Evolutionary conservation across 1,140 invertebrate genomes (phyloP).

Genomic region (Drosophila pectinifera): DNA sequence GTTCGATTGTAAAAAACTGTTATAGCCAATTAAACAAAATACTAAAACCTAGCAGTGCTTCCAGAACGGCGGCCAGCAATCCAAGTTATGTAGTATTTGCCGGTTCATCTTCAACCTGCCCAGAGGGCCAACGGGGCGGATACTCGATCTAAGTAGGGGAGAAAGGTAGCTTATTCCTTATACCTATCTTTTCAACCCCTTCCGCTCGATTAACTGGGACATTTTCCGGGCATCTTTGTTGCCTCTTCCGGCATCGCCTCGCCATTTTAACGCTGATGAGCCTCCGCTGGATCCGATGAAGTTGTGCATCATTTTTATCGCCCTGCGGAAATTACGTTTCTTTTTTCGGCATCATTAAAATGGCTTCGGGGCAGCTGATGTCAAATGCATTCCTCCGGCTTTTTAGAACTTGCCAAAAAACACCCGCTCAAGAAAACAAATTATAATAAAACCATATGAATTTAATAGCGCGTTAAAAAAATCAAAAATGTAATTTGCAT

Average conservation of each 20-base stretch:
- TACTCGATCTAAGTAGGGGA: conserved; percentile 1
- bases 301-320: conserved; percentile 76
- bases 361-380: conserved; percentile 66
- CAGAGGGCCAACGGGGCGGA: conserved; percentile 50
- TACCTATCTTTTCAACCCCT: conserved; percentile 14
- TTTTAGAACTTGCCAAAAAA: conserved; percentile 54
- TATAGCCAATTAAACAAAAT: conserved; percentile 83
- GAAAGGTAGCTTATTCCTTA: too few relatives aligned
- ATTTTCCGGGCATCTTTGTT: conserved; percentile 56
- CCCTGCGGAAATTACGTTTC: conserved; percentile 78
- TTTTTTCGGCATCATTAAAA: conserved; percentile 78
- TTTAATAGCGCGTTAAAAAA: conserved; percentile 60
- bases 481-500: conserved; percentile 78
- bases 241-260: conserved; percentile 32
- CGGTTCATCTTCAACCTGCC: conserved; percentile 7
- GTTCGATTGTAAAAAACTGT: conserved; percentile 73
- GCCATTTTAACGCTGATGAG: conserved; percentile 75
- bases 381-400: conserved; percentile 61
- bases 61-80: conserved; percentile 33
- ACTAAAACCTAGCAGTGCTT: conserved; percentile 61
- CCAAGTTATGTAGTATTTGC: conserved; percentile 2
- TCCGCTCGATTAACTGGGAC: conserved; percentile 46
- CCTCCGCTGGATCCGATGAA: conserved; percentile 55
- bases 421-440: conserved; percentile 44
- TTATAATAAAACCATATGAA: conserved; percentile 72